Conservation (phyloP, 1,140 invertebrate genomes). For the Monochamus saltuarius region DNA sequence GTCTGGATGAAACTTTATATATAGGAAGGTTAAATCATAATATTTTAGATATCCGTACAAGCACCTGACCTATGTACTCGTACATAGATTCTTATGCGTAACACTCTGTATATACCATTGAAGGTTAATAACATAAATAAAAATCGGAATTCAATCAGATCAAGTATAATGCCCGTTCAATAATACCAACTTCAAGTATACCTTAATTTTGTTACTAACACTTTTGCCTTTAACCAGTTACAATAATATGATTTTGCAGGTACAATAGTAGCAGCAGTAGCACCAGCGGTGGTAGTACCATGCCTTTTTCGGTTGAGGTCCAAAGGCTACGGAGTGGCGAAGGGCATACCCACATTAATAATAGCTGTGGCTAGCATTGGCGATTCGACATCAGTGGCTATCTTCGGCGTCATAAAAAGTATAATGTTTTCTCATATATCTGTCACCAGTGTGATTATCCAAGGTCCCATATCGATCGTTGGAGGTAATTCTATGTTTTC, state of each 20-base stretch:
- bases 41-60: no score
- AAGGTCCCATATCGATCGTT: slow-evolving; percentile 75
- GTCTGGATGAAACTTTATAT: no score
- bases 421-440: slow-evolving; percentile 78
- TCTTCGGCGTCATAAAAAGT: slow-evolving; percentile 83
- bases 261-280: slow-evolving; percentile 87
- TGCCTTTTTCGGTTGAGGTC: slow-evolving; percentile 76
- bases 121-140: no score
- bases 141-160: no score
- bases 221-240: no score
- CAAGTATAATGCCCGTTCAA: no score
- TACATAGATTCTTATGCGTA: no score
- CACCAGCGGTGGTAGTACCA: slow-evolving; percentile 95
- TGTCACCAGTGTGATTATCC: slow-evolving; percentile 65
- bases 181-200: no score
- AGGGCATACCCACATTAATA: slow-evolving; percentile 93
- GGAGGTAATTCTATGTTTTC: slow-evolving; percentile 63
- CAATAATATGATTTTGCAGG: slow-evolving; percentile 50
- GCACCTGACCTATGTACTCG: no score
- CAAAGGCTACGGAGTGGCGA: slow-evolving; percentile 86
- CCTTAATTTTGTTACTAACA: no score
- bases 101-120: no score
- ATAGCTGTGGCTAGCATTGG: slow-evolving; percentile 84
- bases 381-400: slow-evolving; percentile 87
- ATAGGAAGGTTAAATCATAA: no score